Evolutionary conservation across 2,113 vertebrate genomes (phyloP).

Genomic region (Argyrosomus japonicus): DNA sequence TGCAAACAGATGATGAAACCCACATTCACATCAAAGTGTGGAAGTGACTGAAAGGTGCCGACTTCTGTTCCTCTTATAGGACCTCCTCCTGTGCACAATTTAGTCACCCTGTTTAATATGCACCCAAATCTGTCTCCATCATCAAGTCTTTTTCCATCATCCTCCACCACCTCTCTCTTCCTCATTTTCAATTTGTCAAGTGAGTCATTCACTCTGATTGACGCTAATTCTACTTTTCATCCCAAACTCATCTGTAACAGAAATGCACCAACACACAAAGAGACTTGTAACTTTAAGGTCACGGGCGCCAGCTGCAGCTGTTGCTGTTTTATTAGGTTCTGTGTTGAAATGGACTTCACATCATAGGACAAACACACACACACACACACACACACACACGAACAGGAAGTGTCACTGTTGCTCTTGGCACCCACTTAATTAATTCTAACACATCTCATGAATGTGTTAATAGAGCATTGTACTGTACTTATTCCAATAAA

Average conservation of each 20-base stretch:
- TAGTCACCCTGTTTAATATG: slow-evolving; percentile 81
- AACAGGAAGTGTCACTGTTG: slow-evolving; percentile 54
- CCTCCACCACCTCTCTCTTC: slow-evolving; percentile 44
- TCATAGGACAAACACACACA: slow-evolving; percentile 10
- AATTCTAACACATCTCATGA: slow-evolving; percentile 65
- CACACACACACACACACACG: slow-evolving; percentile 27
- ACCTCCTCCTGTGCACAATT: slow-evolving; percentile 66
- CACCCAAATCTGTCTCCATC: slow-evolving; percentile 77
- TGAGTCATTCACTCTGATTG: slow-evolving; percentile 35
- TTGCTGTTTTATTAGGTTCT: slow-evolving; percentile 10
- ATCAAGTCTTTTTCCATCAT: slow-evolving; percentile 49
- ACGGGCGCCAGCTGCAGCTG: slow-evolving; percentile 7
- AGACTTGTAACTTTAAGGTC: slow-evolving; percentile 22
- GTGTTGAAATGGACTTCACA: slow-evolving; percentile 39
- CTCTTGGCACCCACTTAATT: slow-evolving; percentile 61
- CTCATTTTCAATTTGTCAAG: slow-evolving; percentile 42
- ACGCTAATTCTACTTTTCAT: slow-evolving; percentile 30
- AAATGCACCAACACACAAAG: background rate
- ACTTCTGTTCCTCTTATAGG: slow-evolving; percentile 58
- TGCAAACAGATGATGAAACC: slow-evolving; percentile 65
- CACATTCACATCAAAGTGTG: slow-evolving; percentile 43
- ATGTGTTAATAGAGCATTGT: slow-evolving; percentile 69
- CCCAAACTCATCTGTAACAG: background rate
- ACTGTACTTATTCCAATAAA: slow-evolving; percentile 60
- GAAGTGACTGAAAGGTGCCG: slow-evolving; percentile 52